Percentiles rank a stretch among this genome's conserved stretches.
These are phyloP conservation scores for Catharus ustulatus DNA, from an alignment of 2,797 vertebrate species.

Conservation along the genomic window DNA sequence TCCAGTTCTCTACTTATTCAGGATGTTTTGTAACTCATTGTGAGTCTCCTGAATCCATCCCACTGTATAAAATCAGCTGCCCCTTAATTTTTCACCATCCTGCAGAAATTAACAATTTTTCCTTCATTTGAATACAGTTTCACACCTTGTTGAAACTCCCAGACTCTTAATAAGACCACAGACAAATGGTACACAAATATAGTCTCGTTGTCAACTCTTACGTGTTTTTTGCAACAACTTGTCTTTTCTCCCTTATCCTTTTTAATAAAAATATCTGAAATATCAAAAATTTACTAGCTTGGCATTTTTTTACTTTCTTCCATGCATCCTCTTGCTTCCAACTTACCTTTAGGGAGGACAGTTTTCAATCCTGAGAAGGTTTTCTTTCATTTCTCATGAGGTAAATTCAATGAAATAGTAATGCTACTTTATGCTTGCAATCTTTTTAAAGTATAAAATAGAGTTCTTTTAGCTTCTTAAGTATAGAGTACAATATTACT, in stretches of 20 bases:
- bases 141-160: neutral
- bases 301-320: neutral
- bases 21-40: neutral
- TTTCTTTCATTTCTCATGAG: neutral
- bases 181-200: neutral
- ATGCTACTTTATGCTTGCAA: neutral
- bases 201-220: neutral
- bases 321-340: neutral
- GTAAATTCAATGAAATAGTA: neutral
- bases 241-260: neutral
- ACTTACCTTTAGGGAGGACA: neutral
- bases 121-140: neutral
- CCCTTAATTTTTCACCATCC: neutral
- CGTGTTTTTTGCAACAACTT: neutral
- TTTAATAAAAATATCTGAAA: neutral
- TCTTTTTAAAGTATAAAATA: neutral
- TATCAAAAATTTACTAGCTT: neutral
- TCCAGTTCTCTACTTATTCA: neutral
- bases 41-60: neutral
- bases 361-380: neutral
- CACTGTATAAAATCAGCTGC: neutral
- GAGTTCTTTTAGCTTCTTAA: neutral
- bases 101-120: neutral
- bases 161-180: neutral
- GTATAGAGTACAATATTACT: neutral